A percentile compares a stretch with the other conserved stretches of the same genome.
Evolutionary conservation across 2,888 invertebrate species (phyloP).

Genomic region (Sabatieria punctata): DNA sequence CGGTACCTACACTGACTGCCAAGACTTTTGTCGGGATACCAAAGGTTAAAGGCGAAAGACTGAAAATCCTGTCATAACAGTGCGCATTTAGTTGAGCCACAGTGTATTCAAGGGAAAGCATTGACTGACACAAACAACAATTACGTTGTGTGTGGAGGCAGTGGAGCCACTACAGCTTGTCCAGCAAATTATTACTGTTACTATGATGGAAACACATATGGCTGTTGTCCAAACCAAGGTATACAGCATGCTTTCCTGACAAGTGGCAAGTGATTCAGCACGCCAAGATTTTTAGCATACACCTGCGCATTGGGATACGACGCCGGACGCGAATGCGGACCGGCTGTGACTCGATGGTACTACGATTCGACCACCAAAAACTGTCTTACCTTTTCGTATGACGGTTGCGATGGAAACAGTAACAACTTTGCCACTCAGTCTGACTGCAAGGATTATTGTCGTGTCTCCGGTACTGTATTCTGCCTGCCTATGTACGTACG

Average conservation of each 20-base stretch:
- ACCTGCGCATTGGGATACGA: constrained; percentile 28
- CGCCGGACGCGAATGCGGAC: constrained; percentile 27
- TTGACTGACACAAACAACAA: constrained; percentile 28
- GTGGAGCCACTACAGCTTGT: constrained; percentile 21
- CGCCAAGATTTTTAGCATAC: constrained; percentile 20
- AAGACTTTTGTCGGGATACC: constrained; percentile 28
- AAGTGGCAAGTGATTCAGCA: no score
- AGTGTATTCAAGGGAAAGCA: constrained; percentile 29
- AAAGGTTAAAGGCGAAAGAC: constrained; percentile 12
- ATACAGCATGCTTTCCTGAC: background rate
- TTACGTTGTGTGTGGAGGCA: constrained; percentile 26
- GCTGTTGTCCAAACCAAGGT: constrained; percentile 29
- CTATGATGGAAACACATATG: constrained; percentile 29
- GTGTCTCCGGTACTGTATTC: constrained; percentile 22
- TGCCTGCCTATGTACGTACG: background rate
- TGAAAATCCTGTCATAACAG: no score
- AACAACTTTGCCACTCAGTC: no score
- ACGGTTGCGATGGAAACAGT: constrained; percentile 30
- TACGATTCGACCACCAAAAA: constrained; percentile 20
- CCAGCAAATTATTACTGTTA: constrained; percentile 30
- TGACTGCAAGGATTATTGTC: constrained; percentile 30
- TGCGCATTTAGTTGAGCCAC: constrained; percentile 19
- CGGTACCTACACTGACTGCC: constrained; percentile 28
- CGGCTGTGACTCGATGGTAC: constrained; percentile 29
- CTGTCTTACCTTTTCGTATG: constrained; percentile 26